Evolutionary conservation across 2,797 vertebrate genomes (phyloP), one percentile per base, ranked within the genome.

Genomic region (Centropyge bicolor): DNA sequence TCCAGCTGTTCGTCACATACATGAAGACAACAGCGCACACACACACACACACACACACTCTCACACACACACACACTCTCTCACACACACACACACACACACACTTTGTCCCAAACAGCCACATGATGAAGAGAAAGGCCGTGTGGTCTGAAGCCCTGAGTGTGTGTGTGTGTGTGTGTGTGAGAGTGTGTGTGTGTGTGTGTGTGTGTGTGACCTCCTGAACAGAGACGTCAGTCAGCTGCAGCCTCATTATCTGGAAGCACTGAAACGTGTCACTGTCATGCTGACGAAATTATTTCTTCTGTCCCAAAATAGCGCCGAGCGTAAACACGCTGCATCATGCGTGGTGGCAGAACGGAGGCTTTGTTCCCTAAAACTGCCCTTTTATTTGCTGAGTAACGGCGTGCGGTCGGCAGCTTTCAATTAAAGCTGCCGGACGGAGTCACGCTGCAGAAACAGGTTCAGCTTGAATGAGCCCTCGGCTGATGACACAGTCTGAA

Each of bases 351-450:
- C 40, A 80, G 70, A 90, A 80, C 8, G 40, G 49, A 62, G 22
- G 38, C 79, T 62, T 83, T 90, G 81, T 85, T 65, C 63, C 9
- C 2, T 19, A 3, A 65, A 43, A 49, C 67, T 8, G 13, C 17
- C 8, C 16, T 38, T 67, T 67, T 54, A 76, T 66, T 40, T 78
- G 85, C 86, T 81, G 83, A 86, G 74, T 87, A 54, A 88, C 27
- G 35, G 38, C 1, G 24, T 55, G 64, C 1, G 57, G 57, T n/a
- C 69, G 55, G 24, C 71, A 1, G 16, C 52, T 76, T 76, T 70
- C 56, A 54, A 43, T 45, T 2, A 64, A 54, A 69, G 67, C 35
- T 45, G 73, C 22, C 16, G 56, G 8, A 19, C 51, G 13, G 46
- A 64, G 73, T 70, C 74, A 72, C 1, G 2, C 57, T 31, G 36